Conservation (phyloP, 2,888 invertebrate genomes). For the Apotomis betuletana region DNA sequence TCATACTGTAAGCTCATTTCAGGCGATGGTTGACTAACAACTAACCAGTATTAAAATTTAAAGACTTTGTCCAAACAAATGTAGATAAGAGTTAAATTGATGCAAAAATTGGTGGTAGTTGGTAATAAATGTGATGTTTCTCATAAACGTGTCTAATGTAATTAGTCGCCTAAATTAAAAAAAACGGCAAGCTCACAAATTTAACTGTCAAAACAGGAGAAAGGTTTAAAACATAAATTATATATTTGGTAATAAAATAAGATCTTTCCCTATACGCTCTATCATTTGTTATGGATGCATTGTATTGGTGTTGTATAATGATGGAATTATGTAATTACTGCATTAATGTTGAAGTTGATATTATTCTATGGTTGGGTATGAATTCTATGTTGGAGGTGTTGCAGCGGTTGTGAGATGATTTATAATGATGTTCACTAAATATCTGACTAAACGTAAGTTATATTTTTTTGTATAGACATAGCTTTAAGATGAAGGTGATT, state of each 20-base stretch:
- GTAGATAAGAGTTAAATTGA: slow-evolving; percentile 34
- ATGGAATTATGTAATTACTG: slow-evolving; percentile 56
- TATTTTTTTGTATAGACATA: slow-evolving; percentile 82
- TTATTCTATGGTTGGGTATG: slow-evolving; percentile 73
- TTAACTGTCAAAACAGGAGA: slow-evolving; percentile 17
- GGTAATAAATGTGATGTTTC: slow-evolving; percentile 39
- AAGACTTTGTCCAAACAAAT: slow-evolving; percentile 44
- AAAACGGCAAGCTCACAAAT: slow-evolving; percentile 33
- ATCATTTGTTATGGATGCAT: slow-evolving; percentile 53
- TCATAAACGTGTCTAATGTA: slow-evolving; percentile 32
- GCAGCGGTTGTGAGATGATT: slow-evolving; percentile 83
- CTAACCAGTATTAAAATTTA: slow-evolving; percentile 64
- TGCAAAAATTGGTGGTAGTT: slow-evolving; percentile 32
- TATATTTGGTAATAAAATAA: slow-evolving; percentile 35
- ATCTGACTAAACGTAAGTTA: slow-evolving; percentile 81
- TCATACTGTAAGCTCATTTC: slow-evolving; percentile 51
- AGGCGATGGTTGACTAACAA: slow-evolving; percentile 54
- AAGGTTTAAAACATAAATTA: slow-evolving; percentile 21
- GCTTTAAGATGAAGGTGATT: slow-evolving; percentile 78
- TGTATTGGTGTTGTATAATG: slow-evolving; percentile 60
- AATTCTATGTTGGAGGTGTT: slow-evolving; percentile 74
- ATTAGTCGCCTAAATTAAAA: slow-evolving; percentile 33
- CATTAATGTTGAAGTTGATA: slow-evolving; percentile 55
- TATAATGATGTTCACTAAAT: slow-evolving; percentile 82
- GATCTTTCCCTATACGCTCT: slow-evolving; percentile 46